Percentiles rank a stretch among this genome's conserved stretches.
phyloP scores from a whole-genome alignment of 2,797 vertebrate genomes.

The Platalea minor region DNA sequence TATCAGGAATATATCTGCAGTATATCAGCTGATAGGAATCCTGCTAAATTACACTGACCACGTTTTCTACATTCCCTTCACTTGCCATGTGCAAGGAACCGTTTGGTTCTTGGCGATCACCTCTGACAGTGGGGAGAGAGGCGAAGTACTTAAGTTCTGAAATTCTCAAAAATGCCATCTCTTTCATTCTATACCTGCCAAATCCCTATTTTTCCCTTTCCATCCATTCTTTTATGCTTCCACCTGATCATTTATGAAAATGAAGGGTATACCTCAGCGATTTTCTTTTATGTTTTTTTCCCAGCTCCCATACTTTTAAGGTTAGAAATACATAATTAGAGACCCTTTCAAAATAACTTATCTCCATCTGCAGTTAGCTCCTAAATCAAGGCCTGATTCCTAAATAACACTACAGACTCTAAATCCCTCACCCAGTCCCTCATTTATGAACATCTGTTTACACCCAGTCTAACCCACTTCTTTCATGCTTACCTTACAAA shows the following conservation, averaged over 20 bases:
- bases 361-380: not conserved
- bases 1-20: not conserved
- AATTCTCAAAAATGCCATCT: not conserved
- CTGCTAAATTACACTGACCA: not conserved
- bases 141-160: not conserved
- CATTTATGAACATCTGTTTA: not conserved
- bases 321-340: not conserved
- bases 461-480: not conserved
- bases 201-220: not conserved
- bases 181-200: not conserved
- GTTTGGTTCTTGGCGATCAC: not conserved
- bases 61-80: not conserved
- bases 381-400: not conserved
- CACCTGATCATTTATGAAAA: not conserved
- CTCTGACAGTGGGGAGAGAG: not conserved
- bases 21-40: not conserved
- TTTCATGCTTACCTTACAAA: not conserved
- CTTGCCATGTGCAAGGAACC: not conserved
- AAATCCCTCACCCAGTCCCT: not conserved
- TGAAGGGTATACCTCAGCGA: not conserved
- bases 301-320: not conserved
- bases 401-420: not conserved
- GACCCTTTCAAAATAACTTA: not conserved
- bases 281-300: not conserved
- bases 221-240: not conserved